Evolutionary conservation across 1,140 invertebrate species (phyloP).

Genomic region (Drosophila rhopaloa): DNA sequence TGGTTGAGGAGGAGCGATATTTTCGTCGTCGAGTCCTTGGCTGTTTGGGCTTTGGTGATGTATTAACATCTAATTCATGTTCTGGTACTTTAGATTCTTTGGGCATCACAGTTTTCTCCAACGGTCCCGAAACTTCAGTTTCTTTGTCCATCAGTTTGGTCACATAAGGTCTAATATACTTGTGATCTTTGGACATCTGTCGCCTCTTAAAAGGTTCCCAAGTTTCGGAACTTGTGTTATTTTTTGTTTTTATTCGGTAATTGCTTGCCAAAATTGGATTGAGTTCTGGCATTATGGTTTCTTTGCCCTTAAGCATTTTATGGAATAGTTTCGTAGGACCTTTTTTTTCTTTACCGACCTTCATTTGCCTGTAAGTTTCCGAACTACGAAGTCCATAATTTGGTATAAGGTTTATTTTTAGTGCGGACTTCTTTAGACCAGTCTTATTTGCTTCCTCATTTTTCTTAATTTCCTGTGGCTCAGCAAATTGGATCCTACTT

Average conservation of each 20-base stretch:
- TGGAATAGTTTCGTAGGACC: neutral
- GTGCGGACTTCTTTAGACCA: neutral
- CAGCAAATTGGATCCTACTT: neutral
- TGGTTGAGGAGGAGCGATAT: neutral
- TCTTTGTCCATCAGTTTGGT: neutral
- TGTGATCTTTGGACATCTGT: too few relatives aligned
- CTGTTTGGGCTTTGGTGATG: neutral
- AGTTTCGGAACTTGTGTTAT: neutral
- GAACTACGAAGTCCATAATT: neutral
- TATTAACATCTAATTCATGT: neutral
- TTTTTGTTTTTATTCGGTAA: neutral
- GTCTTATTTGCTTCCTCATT: neutral
- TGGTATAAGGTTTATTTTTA: neutral
- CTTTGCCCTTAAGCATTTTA: conserved; percentile 1
- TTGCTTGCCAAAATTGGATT: neutral
- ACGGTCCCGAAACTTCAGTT: neutral
- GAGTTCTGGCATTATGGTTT: neutral
- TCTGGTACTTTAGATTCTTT: neutral
- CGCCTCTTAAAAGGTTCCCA: too few relatives aligned
- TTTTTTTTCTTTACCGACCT: neutral
- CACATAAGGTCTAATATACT: too few relatives aligned
- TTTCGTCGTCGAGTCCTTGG: neutral
- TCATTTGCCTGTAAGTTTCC: too few relatives aligned
- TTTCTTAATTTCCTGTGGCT: neutral
- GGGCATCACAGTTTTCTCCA: neutral